These are phyloP conservation scores for Drosophila helvetica DNA, from an alignment of 2,888 invertebrate species.

Conservation along the genomic window DNA sequence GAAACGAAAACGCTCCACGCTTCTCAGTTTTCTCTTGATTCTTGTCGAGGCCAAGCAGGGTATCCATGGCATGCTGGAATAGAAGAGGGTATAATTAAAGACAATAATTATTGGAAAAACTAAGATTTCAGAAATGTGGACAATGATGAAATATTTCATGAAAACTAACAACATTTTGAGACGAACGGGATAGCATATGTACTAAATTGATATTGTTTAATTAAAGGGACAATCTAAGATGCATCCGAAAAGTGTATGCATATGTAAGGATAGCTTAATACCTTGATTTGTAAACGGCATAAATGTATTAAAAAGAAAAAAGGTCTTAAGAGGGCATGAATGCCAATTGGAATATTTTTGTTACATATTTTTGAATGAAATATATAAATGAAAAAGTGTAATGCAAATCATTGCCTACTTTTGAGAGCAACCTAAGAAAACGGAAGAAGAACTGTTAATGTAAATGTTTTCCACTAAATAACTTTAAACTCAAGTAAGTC, in stretches of 20 bases:
- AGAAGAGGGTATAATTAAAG: neutral
- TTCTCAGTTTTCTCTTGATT: slow-evolving; percentile 38
- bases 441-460: too few species aligned
- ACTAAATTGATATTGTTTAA: too few species aligned
- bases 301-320: too few species aligned
- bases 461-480: neutral
- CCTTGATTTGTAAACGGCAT: too few species aligned
- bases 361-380: neutral
- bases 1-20: slow-evolving; percentile 45
- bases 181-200: too few species aligned
- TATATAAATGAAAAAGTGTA: neutral
- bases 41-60: slow-evolving; percentile 11
- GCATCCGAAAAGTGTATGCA: too few species aligned
- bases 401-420: neutral
- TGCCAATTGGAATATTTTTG: too few species aligned
- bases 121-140: neutral
- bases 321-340: too few species aligned
- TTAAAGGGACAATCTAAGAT: too few species aligned
- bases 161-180: neutral
- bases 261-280: too few species aligned
- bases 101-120: neutral
- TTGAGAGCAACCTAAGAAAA: neutral
- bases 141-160: neutral
- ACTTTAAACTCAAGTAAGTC: neutral
- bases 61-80: slow-evolving; percentile 2